Evolutionary conservation across 2,113 vertebrate species (phyloP), one percentile per base, ranked within the genome.

Genomic region (Mohoua ochrocephala): DNA sequence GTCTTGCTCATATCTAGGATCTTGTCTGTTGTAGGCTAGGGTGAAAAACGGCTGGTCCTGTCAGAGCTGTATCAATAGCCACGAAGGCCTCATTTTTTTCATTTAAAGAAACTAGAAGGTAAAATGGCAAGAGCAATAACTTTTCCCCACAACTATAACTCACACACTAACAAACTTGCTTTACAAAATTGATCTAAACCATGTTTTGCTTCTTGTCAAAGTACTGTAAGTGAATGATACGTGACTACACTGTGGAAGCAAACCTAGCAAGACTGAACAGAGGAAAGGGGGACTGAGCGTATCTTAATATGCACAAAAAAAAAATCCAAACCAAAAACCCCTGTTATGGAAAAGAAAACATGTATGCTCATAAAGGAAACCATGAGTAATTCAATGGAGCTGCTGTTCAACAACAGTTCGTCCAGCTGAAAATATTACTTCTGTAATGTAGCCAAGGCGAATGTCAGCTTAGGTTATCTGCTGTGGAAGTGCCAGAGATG

Each of bases 381-480:
- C 54, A 90, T 97, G 91, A 96, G 76, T 94, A 97, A 97, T 91
- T 61, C 77, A 76, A 1, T 85, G 60, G 74, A 92, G 87, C 70
- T 92, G 91, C 65, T 86, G 45, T 88, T 97, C 69, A 95, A 91
- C 71, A 97, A 78, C 70, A 96, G 54, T 86, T 96, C 87, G 87
- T 93, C 73, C 76, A 41, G 75, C 56, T 94, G 90, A 97, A 98
- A 97, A 96, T 97, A 94, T 95, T 80, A 90, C 95, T 90, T 89
- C 91, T 97, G 90, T 95, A 96, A 79, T n/a, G 15, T 31, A 59
- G 87, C 95, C 95, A 97, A 96, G n/a, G 57, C 88, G 83, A 94
- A 85, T 87, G 59, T 91, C 53, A 44, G 42, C 84, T 95, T 94
- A 97, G 91, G 91, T 97, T 97, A 96, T 97, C 95, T 95, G 47